Evolutionary conservation across 2,113 vertebrate species (phyloP).

Genomic region (Hyaena hyaena): DNA sequence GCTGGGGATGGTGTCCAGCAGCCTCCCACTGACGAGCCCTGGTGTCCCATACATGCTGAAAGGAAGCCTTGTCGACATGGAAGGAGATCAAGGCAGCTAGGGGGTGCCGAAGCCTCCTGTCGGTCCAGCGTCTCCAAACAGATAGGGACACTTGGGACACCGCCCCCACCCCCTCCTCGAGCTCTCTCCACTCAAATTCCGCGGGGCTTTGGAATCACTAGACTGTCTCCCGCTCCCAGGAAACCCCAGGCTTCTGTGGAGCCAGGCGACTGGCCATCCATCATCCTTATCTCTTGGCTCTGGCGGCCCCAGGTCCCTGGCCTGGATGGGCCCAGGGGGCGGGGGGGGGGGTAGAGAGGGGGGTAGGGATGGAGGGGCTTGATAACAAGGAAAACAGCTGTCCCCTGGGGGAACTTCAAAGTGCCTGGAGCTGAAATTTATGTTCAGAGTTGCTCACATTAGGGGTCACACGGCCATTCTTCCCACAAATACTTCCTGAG

Average conservation of each 20-base stretch:
- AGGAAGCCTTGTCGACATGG: conserved; percentile 60
- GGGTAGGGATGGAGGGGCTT: conserved; percentile 81
- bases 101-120: conserved; percentile 64
- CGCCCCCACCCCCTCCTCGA: conserved; percentile 5
- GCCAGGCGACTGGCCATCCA: conserved; percentile 94
- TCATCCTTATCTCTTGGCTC: conserved; percentile 95
- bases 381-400: conserved; percentile 90
- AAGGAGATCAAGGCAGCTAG: conserved; percentile 62
- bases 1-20: not conserved
- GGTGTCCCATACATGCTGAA: conserved; percentile 47
- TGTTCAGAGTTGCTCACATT: conserved; percentile 72
- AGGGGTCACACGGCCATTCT: conserved; percentile 45
- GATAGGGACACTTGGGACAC: conserved; percentile 50
- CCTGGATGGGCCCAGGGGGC: conserved; percentile 78
- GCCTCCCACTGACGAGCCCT: not conserved
- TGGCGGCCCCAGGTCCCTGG: conserved; percentile 88
- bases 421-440: conserved; percentile 79
- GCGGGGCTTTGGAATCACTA: conserved; percentile 77
- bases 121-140: conserved; percentile 22
- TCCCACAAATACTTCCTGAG: conserved; percentile 57
- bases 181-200: conserved; percentile 80
- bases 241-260: conserved; percentile 91
- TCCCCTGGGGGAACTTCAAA: conserved; percentile 91
- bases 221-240: conserved; percentile 89
- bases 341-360: conserved; percentile 65